Evolutionary conservation across 2,888 invertebrate species (phyloP).

Genomic region (Lochmaea crataegi): DNA sequence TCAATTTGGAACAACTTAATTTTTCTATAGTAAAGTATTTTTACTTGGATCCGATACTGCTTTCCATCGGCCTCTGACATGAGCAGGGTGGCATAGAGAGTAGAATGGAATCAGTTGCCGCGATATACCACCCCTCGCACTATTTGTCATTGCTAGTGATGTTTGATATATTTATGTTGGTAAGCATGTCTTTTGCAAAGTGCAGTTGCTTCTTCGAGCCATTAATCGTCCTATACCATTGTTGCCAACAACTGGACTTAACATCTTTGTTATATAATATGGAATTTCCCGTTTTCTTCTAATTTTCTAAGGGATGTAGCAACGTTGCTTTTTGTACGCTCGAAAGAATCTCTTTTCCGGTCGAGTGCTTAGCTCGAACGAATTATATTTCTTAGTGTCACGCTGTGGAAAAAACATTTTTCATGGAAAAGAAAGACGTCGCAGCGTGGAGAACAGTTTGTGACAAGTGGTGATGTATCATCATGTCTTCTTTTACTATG

Average conservation of each 20-base stretch:
- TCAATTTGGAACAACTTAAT: too few relatives aligned
- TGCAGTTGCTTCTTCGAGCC: conserved; percentile 55
- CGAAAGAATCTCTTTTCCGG: conserved; percentile 40
- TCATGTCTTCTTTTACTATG: conserved; percentile 20
- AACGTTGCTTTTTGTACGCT: conserved; percentile 30
- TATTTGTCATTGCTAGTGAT: conserved; percentile 65
- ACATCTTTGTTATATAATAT: not conserved
- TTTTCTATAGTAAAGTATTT: too few relatives aligned
- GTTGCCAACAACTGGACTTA: conserved; percentile 17
- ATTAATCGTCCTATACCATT: conserved; percentile 54
- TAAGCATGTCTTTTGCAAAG: conserved; percentile 62
- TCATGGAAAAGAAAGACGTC: conserved; percentile 24
- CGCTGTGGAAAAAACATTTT: conserved; percentile 36
- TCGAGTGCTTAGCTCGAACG: conserved; percentile 37
- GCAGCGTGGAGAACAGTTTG: conserved; percentile 12
- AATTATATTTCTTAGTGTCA: conserved; percentile 34
- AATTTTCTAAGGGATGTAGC: conserved; percentile 1
- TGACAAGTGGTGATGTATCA: conserved; percentile 35
- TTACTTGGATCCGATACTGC: not conserved
- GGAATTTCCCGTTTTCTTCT: not conserved
- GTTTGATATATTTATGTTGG: conserved; percentile 65
- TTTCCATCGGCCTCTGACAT: not conserved
- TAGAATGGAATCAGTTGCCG: conserved; percentile 30
- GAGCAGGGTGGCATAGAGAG: conserved; percentile 18
- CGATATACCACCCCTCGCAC: conserved; percentile 53